phyloP scores from a whole-genome alignment of 2,113 vertebrate genomes.

The Phalacrocorax carbo region DNA sequence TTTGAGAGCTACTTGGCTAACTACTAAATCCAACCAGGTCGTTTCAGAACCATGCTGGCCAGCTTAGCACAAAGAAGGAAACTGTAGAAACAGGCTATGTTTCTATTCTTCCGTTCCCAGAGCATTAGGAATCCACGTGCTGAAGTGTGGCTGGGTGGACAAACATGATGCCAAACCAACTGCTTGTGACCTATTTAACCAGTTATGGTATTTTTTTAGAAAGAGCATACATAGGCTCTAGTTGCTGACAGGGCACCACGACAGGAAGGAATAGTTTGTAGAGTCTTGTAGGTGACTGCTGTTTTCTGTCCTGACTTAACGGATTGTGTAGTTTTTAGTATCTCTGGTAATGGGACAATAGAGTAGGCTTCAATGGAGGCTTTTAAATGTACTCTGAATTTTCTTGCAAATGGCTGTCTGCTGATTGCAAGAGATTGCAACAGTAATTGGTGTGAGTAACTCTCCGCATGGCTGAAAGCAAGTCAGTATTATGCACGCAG shows the following conservation, averaged over 20 bases:
- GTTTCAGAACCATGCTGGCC: not conserved
- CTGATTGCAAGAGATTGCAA: conserved; percentile 37
- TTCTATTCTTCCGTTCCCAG: not conserved
- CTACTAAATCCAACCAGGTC: not conserved
- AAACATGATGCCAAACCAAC: not conserved
- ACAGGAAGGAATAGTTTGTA: not conserved
- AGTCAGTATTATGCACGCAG: not conserved
- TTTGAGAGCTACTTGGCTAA: not conserved
- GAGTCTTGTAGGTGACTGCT: not conserved
- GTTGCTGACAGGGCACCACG: not conserved
- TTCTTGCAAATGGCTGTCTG: not conserved
- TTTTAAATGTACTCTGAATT: not conserved
- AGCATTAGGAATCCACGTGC: not conserved
- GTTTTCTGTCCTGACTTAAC: not conserved
- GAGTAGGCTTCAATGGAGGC: not conserved
- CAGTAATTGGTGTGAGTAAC: conserved; percentile 51
- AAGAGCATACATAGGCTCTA: not conserved
- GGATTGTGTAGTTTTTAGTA: not conserved
- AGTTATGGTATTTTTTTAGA: not conserved
- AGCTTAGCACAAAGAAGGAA: not conserved
- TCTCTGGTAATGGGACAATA: not conserved
- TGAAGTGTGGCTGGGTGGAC: not conserved
- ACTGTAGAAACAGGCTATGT: not conserved
- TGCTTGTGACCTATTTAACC: not conserved
- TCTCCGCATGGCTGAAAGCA: not conserved